phyloP scores from a whole-genome alignment of 2,797 vertebrate species.

The Pseudochirops cupreus region DNA sequence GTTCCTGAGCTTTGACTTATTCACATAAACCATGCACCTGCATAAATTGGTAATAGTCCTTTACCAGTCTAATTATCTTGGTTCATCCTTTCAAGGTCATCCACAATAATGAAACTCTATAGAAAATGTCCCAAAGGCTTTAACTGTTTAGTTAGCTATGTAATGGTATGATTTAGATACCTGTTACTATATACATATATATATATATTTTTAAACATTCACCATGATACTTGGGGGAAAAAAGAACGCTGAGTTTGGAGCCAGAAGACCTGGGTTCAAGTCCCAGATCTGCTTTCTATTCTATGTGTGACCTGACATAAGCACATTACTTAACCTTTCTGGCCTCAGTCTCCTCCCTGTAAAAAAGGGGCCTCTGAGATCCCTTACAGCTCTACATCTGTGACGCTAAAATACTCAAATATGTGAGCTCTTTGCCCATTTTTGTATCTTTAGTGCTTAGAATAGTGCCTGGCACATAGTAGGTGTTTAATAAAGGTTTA shows the following conservation, averaged over 20 bases:
- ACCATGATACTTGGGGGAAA: background rate
- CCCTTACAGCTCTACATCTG: background rate
- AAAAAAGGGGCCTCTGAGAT: background rate
- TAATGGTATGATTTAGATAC: background rate
- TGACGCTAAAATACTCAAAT: background rate
- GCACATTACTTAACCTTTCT: background rate
- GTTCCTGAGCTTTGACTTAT: background rate
- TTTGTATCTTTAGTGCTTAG: background rate
- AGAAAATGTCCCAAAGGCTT: background rate
- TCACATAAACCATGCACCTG: background rate
- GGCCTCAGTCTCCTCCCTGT: background rate
- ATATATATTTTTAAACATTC: background rate
- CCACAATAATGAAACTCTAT: background rate
- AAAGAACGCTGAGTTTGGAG: slow-evolving; percentile 11
- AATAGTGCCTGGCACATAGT: background rate
- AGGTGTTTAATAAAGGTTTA: background rate
- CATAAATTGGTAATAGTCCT: background rate
- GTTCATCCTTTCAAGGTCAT: background rate
- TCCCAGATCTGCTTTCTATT: background rate
- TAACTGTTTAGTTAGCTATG: background rate
- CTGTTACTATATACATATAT: background rate
- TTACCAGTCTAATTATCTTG: background rate
- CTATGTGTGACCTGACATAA: slow-evolving; percentile 15
- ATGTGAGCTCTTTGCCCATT: background rate
- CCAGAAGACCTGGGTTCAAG: background rate